These are phyloP conservation scores for Gouania willdenowi DNA, from an alignment of 2,797 vertebrate species.

Conservation along the genomic window DNA sequence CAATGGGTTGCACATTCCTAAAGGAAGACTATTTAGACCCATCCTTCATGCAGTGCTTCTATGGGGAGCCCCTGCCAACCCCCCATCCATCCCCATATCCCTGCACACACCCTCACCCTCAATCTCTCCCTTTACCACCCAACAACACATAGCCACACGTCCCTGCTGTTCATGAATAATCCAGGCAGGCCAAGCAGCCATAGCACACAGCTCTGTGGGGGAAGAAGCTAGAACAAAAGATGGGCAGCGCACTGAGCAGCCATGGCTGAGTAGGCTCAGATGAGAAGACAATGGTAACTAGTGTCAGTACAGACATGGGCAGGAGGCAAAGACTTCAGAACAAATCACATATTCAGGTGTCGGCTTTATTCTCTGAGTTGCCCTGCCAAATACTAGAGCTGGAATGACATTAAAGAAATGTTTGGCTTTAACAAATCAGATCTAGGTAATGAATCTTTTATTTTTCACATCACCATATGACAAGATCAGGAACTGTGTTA, in stretches of 20 bases:
- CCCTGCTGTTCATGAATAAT: slow-evolving; percentile 79
- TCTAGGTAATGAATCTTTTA: slow-evolving; percentile 20
- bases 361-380: slow-evolving; percentile 41
- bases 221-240: slow-evolving; percentile 75
- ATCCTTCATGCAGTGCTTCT: slow-evolving; percentile 49
- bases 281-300: slow-evolving; percentile 71
- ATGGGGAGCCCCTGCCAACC: slow-evolving; percentile 36
- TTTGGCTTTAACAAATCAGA: slow-evolving; percentile 41
- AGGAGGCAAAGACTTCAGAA: slow-evolving; percentile 61
- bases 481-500: slow-evolving; percentile 47
- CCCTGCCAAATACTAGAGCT: slow-evolving; percentile 60
- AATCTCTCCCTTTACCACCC: slow-evolving; percentile 52
- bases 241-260: slow-evolving; percentile 64
- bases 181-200: slow-evolving; percentile 67
- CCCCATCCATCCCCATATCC: not conserved
- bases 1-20: slow-evolving; percentile 55
- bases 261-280: slow-evolving; percentile 64
- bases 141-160: slow-evolving; percentile 73
- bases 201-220: slow-evolving; percentile 68
- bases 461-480: slow-evolving; percentile 20
- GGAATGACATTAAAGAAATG: slow-evolving; percentile 55
- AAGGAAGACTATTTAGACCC: slow-evolving; percentile 48
- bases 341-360: slow-evolving; percentile 63
- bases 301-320: slow-evolving; percentile 62
- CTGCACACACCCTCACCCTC: slow-evolving; percentile 40